Evolutionary conservation across 1,140 invertebrate species (phyloP).

Genomic region (Propsilocerus akamusi): DNA sequence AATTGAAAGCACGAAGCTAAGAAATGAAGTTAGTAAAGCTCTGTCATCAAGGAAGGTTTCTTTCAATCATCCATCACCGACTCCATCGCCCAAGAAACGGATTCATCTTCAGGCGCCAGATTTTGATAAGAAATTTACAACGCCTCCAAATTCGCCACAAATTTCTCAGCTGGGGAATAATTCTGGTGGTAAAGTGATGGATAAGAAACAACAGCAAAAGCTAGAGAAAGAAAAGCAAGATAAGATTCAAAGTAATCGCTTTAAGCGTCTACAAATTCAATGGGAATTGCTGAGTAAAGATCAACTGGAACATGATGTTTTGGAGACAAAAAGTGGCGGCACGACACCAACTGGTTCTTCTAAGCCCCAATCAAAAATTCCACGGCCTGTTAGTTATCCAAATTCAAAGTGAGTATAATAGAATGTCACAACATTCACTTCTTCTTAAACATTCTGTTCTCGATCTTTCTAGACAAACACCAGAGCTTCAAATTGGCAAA

Average conservation of each 20-base stretch:
- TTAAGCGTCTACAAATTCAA: constrained; percentile 62
- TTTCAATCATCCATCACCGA: constrained; percentile 31
- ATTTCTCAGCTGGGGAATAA: constrained; percentile 35
- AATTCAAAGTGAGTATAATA: constrained; percentile 29
- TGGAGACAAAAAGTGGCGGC: constrained; percentile 24
- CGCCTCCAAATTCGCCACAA: constrained; percentile 53
- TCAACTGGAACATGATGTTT: constrained; percentile 21
- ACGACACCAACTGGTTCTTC: constrained; percentile 24
- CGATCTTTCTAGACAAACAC: constrained; percentile 10
- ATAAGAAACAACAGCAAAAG: background rate
- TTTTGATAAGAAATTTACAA: constrained; percentile 27
- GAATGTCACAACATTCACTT: constrained; percentile 3
- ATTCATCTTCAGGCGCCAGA: constrained; percentile 21
- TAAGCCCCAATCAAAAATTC: constrained; percentile 39
- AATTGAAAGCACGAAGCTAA: constrained; percentile 44
- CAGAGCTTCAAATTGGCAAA: constrained; percentile 8
- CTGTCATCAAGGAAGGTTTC: constrained; percentile 40
- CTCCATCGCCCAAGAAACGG: constrained; percentile 22
- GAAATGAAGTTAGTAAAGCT: constrained; percentile 44
- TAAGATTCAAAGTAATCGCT: constrained; percentile 28
- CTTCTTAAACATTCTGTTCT: constrained; percentile 9
- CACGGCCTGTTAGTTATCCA: constrained; percentile 37
- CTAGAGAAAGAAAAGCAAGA: constrained; percentile 16
- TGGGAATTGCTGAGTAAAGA: constrained; percentile 60
- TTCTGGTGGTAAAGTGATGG: background rate